Evolutionary conservation across 2,888 invertebrate species (phyloP).

Genomic region (Polyommatus iphigenia): DNA sequence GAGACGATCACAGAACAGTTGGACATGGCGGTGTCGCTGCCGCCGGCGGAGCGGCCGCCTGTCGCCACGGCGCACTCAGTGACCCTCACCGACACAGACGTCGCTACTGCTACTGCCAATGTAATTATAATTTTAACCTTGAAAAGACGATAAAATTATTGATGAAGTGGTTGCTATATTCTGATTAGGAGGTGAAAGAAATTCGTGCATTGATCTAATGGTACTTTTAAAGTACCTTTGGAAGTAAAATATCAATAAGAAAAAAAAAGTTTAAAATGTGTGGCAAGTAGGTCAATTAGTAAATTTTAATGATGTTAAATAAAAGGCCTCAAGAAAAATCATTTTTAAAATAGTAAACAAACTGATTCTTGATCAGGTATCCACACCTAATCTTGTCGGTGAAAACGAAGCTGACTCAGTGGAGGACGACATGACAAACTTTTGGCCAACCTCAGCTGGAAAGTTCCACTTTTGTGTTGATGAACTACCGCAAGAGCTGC

Average conservation of each 20-base stretch:
- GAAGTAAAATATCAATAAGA: too few species aligned
- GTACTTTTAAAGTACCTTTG: too few species aligned
- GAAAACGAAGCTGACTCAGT: conserved; percentile 87
- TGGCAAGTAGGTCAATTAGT: too few species aligned
- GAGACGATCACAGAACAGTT: conserved; percentile 95
- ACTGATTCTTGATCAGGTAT: conserved; percentile 75
- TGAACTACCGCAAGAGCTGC: conserved; percentile 93
- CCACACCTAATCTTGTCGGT: conserved; percentile 87
- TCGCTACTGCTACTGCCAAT: conserved; percentile 83
- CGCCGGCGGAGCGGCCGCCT: conserved; percentile 82
- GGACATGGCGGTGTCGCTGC: conserved; percentile 92
- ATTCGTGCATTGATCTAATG: too few species aligned
- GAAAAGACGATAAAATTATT: neutral
- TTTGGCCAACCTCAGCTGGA: conserved; percentile 96
- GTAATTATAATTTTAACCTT: conserved; percentile 49
- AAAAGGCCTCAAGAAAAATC: neutral
- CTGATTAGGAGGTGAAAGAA: neutral
- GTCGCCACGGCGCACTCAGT: conserved; percentile 92
- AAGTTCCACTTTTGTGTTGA: conserved; percentile 95
- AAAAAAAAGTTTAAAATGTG: too few species aligned
- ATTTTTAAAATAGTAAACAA: neutral
- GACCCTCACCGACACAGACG: conserved; percentile 93
- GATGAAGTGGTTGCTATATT: neutral
- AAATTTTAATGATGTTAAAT: neutral
- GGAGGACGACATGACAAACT: conserved; percentile 89